These are phyloP conservation scores for Idaea aversata DNA, from an alignment of 2,888 invertebrate species.

Conservation along the genomic window DNA sequence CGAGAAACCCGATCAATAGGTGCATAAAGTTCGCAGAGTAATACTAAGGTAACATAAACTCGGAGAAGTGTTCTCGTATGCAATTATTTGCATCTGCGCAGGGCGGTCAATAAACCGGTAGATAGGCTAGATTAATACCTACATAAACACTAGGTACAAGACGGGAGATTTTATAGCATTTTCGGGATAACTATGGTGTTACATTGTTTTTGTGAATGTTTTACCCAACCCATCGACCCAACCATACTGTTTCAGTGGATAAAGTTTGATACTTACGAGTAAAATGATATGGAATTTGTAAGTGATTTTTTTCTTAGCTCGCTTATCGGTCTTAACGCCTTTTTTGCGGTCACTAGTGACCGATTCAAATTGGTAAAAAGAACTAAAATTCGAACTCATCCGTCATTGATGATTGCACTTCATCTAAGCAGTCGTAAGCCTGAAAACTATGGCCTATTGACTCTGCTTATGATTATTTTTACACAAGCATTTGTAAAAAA, in stretches of 20 bases:
- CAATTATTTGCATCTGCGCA: slow-evolving; percentile 11
- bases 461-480: too few relatives aligned
- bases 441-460: too few relatives aligned
- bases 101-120: slow-evolving; percentile 8
- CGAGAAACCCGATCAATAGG: slow-evolving; percentile 16
- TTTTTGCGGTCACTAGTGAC: neutral
- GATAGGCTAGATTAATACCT: neutral
- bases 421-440: too few relatives aligned
- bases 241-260: neutral
- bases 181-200: neutral
- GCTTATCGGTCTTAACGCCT: neutral
- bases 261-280: neutral
- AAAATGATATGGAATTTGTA: neutral
- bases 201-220: slow-evolving; percentile 2
- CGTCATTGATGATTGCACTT: too few relatives aligned
- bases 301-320: neutral
- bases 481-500: too few relatives aligned
- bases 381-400: too few relatives aligned
- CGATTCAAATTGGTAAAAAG: too few relatives aligned
- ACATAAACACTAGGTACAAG: neutral
- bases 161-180: neutral
- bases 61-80: slow-evolving; percentile 18
- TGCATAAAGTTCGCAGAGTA: slow-evolving; percentile 33
- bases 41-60: slow-evolving; percentile 35
- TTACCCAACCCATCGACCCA: too few relatives aligned